Conservation (phyloP, 1,140 invertebrate genomes). For the Probaryconus sp. region DNA sequence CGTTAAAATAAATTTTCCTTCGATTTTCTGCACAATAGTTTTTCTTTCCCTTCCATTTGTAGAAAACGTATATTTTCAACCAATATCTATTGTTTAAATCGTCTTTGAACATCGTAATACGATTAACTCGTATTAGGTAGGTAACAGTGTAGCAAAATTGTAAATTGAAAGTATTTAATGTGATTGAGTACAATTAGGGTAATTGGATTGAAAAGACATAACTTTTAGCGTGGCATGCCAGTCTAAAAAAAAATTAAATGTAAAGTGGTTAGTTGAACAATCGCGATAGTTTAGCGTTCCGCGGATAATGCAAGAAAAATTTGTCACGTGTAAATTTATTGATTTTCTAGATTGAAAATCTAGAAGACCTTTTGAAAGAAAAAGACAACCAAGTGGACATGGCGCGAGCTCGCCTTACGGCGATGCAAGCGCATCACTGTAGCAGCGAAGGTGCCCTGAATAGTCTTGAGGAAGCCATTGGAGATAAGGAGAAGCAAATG, state of each 20-base stretch:
- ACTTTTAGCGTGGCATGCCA: conserved; percentile 1
- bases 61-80: no score
- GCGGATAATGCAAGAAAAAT: no score
- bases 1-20: no score
- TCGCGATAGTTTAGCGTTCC: not conserved
- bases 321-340: conserved; percentile 31
- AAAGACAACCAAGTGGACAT: conserved; percentile 99
- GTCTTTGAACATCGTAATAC: not conserved
- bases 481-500: conserved; percentile 98
- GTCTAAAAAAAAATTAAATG: no score
- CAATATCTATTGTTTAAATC: no score
- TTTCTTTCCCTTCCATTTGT: no score
- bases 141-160: conserved; percentile 9
- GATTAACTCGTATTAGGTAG: conserved; percentile 39
- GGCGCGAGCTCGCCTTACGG: conserved; percentile 91
- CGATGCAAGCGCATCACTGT: conserved; percentile 95
- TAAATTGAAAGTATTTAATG: conserved; percentile 4
- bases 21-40: no score
- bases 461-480: conserved; percentile 95
- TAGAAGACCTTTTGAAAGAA: conserved; percentile 97
- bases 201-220: conserved; percentile 5
- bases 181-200: conserved; percentile 14
- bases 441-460: conserved; percentile 94
- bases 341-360: conserved; percentile 91
- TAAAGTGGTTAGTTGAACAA: not conserved